Evolutionary conservation across 2,113 vertebrate species (phyloP).

Genomic region (Cynopterus brachyotis): DNA sequence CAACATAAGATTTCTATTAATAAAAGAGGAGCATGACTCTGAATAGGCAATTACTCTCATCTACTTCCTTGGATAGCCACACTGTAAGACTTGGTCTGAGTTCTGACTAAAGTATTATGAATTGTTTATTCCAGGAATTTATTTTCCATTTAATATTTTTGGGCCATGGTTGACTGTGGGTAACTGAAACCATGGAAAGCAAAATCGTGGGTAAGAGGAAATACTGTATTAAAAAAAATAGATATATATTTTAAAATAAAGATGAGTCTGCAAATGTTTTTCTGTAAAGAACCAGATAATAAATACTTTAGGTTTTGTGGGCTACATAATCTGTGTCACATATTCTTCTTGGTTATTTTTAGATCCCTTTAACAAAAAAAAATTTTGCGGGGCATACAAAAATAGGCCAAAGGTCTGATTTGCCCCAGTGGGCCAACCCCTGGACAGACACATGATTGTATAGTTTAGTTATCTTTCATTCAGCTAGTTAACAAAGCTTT

Average conservation of each 20-base stretch:
- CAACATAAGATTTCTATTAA: not conserved
- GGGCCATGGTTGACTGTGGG: not conserved
- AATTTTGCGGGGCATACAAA: not conserved
- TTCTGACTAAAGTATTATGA: not conserved
- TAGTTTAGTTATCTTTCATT: not conserved
- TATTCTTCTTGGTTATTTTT: not conserved
- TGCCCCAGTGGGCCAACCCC: not conserved
- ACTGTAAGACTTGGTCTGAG: not conserved
- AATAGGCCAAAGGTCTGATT: not conserved
- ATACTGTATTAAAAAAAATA: not conserved
- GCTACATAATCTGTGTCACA: not conserved
- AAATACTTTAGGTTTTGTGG: not conserved
- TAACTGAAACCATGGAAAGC: not conserved
- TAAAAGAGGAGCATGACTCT: not conserved
- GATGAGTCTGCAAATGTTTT: not conserved
- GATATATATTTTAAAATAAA: not conserved
- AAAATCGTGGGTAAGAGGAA: not conserved
- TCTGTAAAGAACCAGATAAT: not conserved
- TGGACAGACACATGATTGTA: not conserved
- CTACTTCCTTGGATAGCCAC: not conserved
- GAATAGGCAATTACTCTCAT: not conserved
- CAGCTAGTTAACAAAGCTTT: not conserved
- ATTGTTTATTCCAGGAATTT: not conserved
- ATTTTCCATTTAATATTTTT: not conserved
- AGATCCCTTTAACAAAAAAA: not conserved